Evolutionary conservation across 2,113 vertebrate species (phyloP), one percentile per base, ranked within the genome.

Genomic region (Centropus unirufus): DNA sequence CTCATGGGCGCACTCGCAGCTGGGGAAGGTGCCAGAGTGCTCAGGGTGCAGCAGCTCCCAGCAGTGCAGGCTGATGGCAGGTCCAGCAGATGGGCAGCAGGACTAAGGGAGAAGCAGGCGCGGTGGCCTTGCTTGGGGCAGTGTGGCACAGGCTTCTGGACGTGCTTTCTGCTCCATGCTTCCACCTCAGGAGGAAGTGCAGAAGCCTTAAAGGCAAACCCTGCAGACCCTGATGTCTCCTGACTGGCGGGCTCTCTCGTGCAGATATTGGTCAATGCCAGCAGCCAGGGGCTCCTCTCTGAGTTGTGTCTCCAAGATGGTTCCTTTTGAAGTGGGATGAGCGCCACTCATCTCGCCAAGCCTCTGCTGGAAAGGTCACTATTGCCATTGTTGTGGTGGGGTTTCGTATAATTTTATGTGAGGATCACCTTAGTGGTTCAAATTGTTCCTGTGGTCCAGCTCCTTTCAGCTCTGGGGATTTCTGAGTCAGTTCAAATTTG

Each of bases 11-110:
- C 15, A 4, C 47, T 24, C 67, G 46, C 36, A 69, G 63, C 32
- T 0, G 1, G 2, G 22, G 22, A 79, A 8, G 27, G 52, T 76
- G 44, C 22, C 0, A 0, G 36, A 62, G 57, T 0, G 0, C 26
- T 70, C 3, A 0, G 32, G 27, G 32, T n/a, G 7, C 9, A 44
- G 52, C 47, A 12, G 12, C 18, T 73, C 30, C 21, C 30, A n/a
- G 79, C 67, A 47, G 76, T 4, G 4, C 49, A 39, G 67, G 55
- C 64, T 47, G 52, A 15, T 4, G 7, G 39, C 42, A 55, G 20
- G 32, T 23, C 49, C 8, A 5, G 85, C n/a, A 46, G 34, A 30
- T 8, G 32, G n/a, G 46, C 30, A 76, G 19, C 29, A 46, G 80
- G 32, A 29, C 55, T 9, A 62, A 90, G 29, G n/a, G 82, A 66